Base-by-base conservation (phyloP, 2,113 vertebrate species). In the Tragelaphus imberbis region DNA sequence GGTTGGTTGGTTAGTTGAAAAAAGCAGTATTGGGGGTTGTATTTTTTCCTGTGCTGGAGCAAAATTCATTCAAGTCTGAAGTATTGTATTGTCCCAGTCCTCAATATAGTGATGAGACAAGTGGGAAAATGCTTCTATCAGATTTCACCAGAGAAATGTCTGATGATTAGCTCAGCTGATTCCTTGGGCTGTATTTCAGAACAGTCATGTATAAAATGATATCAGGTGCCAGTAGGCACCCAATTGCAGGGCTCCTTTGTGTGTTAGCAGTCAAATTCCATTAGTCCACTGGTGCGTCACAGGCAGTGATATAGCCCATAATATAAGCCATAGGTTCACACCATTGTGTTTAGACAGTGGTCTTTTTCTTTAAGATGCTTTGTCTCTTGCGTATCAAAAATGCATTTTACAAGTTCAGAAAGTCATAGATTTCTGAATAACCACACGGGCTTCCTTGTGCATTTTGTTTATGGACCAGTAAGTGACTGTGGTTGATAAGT, bases 351-450 rank as follows among this genome's bases (percentile, higher is more conserved):
- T 93, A 98, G 79, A 89, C 23, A 75, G 7, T 13, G 97, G 17
- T 95, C 71, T 61, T 95, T 95, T 84, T 95, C 68, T 75, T 95
- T 40, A 84, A 91, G 51, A 95, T 95, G 68, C 68, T 87, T 93
- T 93, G 55, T 96, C 80, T 97, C 92, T 97, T 97, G 59, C 53
- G 56, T 95, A 90, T 84, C 7, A 75, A 92, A 79, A 96, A 93
- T 75, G 30, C 55, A 95, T 98, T 94, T 96, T 88, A 23, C 88
- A 92, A 89, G 79, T 86, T 93, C 93, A 98, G 90, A 94, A 77
- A 65, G 68, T 88, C 33, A 28, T 92, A 87, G 61, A 84, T 97
- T 97, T 97, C 95, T 93, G 93, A 98, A 84, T 94, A 96, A 86
- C 61, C 77, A 93, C 58, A 93, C 51, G 68, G 80, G 90, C 95